Evolutionary conservation across 2,113 vertebrate genomes (phyloP), one percentile per base, ranked within the genome.

Genomic region (Coreoperca whiteheadi): DNA sequence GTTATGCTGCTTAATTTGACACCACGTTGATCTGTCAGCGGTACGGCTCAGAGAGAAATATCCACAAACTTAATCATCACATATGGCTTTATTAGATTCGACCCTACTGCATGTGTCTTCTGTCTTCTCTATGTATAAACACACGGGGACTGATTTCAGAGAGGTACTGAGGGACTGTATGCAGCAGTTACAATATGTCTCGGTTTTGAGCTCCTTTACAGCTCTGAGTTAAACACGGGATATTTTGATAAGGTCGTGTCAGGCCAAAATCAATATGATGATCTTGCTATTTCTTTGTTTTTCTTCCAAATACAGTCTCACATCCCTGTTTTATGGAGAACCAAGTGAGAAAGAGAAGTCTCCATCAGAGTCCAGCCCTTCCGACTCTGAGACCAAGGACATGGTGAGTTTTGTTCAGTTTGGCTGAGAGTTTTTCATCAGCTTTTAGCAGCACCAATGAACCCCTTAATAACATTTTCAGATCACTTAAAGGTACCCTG

Each of bases 271-370:
- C 46, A 53, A 8, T 71, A 25, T 67, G 25, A 67, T 54, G 16
- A 78, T 65, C 18, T 43, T 53, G 54, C 1, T 76, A 4, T 82
- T 60, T 65, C 11, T 77, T 41, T 71, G 28, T 77, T 41, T 72
- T 8, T 74, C 41, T 77, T 64, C n/a, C 39, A 51, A 12, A 74
- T 41, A 34, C 92, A 99, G 98, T 90, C 90, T 99, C 87, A 98
- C 98, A 0, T 99, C 98, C 0, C 94, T 99, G 85, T 98, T 99
- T 94, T 98, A 99, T 0, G 98, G 98, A 83, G 98, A 99, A 88
- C 97, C 97, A 53, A 98, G 96, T 0, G 98, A 99, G 92, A 99
- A 99, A 82, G 97, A 98, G 93, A 99, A 99, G 20, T 98, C 98
- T 3, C 98, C 98, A 0, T 98, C 97, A 0, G 98, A 99, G 88